These are phyloP conservation scores for Hydrotaea cyrtoneurina DNA, from an alignment of 2,888 invertebrate genomes.

Conservation along the genomic window DNA sequence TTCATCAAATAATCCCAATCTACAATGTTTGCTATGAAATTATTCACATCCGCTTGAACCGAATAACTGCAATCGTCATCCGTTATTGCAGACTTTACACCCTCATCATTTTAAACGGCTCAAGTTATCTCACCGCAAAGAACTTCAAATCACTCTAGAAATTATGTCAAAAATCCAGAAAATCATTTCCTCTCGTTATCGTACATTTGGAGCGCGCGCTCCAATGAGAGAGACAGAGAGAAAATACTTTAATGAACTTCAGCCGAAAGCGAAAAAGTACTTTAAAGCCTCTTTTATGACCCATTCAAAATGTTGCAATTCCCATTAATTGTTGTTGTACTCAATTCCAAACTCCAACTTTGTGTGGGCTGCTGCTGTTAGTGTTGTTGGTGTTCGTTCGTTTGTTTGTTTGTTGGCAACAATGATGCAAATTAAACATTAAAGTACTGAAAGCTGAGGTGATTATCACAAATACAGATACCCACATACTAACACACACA, in stretches of 20 bases:
- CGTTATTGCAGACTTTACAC: not conserved
- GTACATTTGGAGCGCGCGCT: not conserved
- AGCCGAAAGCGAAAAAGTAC: constrained; percentile 4
- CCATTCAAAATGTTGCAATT: constrained; percentile 54
- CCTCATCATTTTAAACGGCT: constrained; percentile 2
- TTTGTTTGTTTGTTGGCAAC: constrained; percentile 41
- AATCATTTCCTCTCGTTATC: constrained; percentile 8
- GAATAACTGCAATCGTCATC: not conserved
- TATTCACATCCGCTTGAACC: not conserved
- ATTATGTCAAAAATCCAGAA: constrained; percentile 9
- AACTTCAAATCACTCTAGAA: constrained; percentile 26
- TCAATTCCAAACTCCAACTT: constrained; percentile 37
- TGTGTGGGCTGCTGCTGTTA: constrained; percentile 3
- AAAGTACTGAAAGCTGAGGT: constrained; percentile 50
- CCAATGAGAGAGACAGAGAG: not conserved
- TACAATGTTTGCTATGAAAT: not conserved
- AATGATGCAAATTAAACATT: constrained; percentile 57
- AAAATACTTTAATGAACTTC: constrained; percentile 45
- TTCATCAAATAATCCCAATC: no score
- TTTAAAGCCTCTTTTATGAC: constrained; percentile 60
- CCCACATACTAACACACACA: not conserved
- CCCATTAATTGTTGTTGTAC: constrained; percentile 51
- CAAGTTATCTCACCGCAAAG: not conserved
- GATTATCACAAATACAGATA: constrained; percentile 52
- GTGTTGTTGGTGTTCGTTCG: not conserved